These are phyloP conservation scores for Geopemphigus sp. DNA, from an alignment of 1,140 invertebrate species.

Conservation along the genomic window DNA sequence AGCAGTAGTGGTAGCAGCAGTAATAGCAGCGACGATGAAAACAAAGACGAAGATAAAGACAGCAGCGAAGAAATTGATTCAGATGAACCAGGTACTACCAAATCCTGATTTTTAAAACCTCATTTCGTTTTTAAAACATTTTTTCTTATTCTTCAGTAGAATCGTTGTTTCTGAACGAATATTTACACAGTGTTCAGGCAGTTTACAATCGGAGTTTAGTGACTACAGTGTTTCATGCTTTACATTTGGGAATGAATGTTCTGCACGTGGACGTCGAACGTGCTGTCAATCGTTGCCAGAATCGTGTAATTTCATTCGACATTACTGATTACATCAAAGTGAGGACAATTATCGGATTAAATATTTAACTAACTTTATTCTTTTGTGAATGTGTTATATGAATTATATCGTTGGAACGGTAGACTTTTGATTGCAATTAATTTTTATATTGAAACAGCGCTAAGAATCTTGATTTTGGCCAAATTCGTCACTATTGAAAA, in stretches of 20 bases:
- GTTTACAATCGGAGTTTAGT: conserved; percentile 70
- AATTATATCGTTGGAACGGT: no score
- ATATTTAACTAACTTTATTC: no score
- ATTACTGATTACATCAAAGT: conserved; percentile 68
- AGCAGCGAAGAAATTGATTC: not conserved
- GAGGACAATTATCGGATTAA: conserved; percentile 35
- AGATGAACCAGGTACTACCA: not conserved
- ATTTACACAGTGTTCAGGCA: conserved; percentile 63
- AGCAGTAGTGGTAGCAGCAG: no score
- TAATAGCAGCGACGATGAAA: no score
- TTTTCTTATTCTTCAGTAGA: conserved; percentile 18
- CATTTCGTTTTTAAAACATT: no score
- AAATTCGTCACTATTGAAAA: no score
- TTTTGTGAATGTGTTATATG: no score
- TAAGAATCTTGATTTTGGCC: no score
- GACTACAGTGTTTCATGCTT: conserved; percentile 64
- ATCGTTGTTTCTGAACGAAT: conserved; percentile 59
- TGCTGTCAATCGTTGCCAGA: conserved; percentile 73
- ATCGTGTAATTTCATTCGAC: conserved; percentile 69
- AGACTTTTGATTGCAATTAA: no score
- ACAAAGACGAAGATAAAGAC: not conserved
- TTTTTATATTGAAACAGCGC: no score
- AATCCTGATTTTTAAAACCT: no score
- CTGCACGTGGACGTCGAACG: conserved; percentile 67
- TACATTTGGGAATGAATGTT: conserved; percentile 63